Base-by-base conservation (phyloP, 2,797 vertebrate species). In the Sandelia bainsii region DNA sequence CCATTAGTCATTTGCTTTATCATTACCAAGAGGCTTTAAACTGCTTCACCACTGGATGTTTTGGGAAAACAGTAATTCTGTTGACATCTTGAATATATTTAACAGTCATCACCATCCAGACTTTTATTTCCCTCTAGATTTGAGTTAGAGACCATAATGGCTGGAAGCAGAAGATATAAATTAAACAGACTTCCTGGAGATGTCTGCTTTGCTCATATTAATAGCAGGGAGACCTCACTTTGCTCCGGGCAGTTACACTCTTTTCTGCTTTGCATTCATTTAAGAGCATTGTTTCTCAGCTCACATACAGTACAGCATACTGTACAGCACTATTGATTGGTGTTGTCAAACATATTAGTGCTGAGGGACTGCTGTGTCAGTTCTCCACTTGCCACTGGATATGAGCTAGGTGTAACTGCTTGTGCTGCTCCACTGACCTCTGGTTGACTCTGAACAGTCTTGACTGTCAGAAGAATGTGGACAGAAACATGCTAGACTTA, bases 1-100 rank as follows among this genome's bases (percentile, higher is more conserved):
- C 75, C 75, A 82, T 85, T 69, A 90, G 69, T 62, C 79, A 74
- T 91, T 87, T 88, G 74, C 72, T 75, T 85, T 85, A 86, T 87
- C 75, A 85, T 85, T 83, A 67, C 71, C 40, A 14, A 82, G 81
- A 83, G 76, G 75, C 72, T 73, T 89, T 60, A 80, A 78, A 79
- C 83, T 75, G 78, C 62, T 79, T 68, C 53, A 54, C 80, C 65
- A 81, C 58, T 32, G 67, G 59, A 81, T 76, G 69, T 77, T 83
- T 68, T 48, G 68, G 74, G 72, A 75, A 80, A 85, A 69, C 77
- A 78, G 39, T 70, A 23, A 48, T 63, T 83, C 45, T 69, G 72
- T 77, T 72, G 69, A 75, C 70, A 67, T 58, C 54, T 62, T 61
- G 16, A 69, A 78, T 67, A 79, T 72, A 76, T 72, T 73, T 75